These are phyloP conservation scores for Elephas maximus DNA, from an alignment of 2,113 vertebrate species.

Conservation along the genomic window DNA sequence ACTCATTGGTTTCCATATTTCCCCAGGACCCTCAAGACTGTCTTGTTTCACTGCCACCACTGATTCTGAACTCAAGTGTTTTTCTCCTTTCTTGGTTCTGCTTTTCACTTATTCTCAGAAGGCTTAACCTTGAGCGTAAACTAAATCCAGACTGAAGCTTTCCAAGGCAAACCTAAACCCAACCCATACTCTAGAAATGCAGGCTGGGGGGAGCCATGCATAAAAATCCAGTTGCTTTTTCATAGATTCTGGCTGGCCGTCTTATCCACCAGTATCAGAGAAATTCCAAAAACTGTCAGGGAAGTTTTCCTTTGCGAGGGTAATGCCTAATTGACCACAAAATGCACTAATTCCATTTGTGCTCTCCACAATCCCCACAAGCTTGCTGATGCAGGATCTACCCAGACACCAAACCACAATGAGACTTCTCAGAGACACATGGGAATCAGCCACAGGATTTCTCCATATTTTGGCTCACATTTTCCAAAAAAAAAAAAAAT, in stretches of 20 bases:
- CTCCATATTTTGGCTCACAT: neutral
- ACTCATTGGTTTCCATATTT: neutral
- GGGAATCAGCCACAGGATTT: neutral
- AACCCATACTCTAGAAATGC: neutral
- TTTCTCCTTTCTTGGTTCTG: neutral
- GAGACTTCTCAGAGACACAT: neutral
- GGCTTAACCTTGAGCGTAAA: neutral
- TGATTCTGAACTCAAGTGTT: neutral
- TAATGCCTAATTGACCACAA: neutral
- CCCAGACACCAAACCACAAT: neutral
- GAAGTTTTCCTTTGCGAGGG: neutral
- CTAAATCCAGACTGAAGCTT: neutral
- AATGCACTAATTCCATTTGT: neutral
- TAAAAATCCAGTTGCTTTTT: neutral
- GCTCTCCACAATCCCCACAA: neutral
- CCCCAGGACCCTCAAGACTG: neutral
- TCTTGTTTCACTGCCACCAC: neutral
- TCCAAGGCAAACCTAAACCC: neutral
- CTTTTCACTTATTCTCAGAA: neutral
- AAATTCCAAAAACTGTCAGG: neutral
- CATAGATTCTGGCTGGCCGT: neutral
- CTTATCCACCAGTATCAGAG: neutral
- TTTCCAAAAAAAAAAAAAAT: neutral
- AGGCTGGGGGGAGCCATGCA: neutral
- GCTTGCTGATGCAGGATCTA: neutral